phyloP scores from a whole-genome alignment of 2,113 vertebrate genomes.

The Ciconia boyciana region DNA sequence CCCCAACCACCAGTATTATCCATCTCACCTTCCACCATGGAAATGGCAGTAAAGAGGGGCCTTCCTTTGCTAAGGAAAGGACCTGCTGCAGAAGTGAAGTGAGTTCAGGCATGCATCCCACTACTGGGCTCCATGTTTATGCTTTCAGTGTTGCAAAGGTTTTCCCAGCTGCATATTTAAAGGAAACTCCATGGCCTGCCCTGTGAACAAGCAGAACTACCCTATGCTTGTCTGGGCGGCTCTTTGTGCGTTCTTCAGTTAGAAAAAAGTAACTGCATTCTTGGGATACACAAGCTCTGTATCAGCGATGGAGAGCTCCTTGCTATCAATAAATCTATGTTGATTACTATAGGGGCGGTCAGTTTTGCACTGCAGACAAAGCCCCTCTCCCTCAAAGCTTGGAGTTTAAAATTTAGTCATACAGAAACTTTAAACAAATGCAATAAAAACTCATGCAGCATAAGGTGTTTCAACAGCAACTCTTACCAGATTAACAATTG shows the following conservation, averaged over 20 bases:
- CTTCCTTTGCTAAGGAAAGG: background rate
- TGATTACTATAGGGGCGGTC: background rate
- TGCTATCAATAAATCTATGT: background rate
- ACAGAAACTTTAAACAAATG: background rate
- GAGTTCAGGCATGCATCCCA: background rate
- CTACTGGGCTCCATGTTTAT: background rate
- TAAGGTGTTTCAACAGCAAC: background rate
- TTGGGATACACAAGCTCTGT: background rate
- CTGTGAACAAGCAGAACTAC: background rate
- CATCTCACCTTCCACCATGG: background rate
- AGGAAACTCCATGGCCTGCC: background rate
- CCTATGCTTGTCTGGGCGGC: background rate
- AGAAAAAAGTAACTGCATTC: background rate
- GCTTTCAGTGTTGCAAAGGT: background rate
- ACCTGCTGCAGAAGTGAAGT: background rate
- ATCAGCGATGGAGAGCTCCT: background rate
- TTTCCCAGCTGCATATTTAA: background rate
- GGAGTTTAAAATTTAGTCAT: background rate
- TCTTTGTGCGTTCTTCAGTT: background rate
- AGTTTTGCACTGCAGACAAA: background rate
- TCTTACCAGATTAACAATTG: background rate
- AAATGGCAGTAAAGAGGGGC: background rate
- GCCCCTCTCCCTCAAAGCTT: background rate
- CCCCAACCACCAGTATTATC: background rate
- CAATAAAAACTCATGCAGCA: background rate